Conservation (phyloP, 1,140 invertebrate species). For the Papilio aristodemus region DNA sequence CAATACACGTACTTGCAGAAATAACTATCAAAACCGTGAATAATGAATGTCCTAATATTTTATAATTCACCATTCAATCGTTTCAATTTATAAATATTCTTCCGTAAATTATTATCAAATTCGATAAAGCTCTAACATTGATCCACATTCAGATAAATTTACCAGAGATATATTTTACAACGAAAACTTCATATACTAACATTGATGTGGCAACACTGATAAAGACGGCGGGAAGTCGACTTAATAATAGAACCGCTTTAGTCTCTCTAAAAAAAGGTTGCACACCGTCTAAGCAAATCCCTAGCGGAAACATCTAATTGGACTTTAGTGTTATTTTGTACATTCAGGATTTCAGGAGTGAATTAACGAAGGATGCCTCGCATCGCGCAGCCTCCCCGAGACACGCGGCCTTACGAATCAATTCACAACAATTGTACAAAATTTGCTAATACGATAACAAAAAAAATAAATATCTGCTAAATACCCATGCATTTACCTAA, state of each 20-base stretch:
- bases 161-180: conserved; percentile 49
- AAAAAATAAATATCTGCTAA: conserved; percentile 53
- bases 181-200: background rate
- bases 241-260: conserved; percentile 60
- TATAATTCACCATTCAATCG: conserved; percentile 53
- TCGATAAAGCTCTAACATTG: conserved; percentile 80
- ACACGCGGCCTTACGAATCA: conserved; percentile 24
- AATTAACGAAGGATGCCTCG: conserved; percentile 31
- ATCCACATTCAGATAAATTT: conserved; percentile 75
- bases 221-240: conserved; percentile 34
- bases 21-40: conserved; percentile 70
- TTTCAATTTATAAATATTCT: conserved; percentile 69
- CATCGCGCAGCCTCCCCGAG: background rate
- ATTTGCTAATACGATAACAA: conserved; percentile 59
- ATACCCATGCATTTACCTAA: conserved; percentile 46
- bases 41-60: conserved; percentile 60
- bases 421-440: conserved; percentile 59
- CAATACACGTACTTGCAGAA: conserved; percentile 65
- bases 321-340: conserved; percentile 70
- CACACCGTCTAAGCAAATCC: conserved; percentile 49
- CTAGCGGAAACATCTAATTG: conserved; percentile 58
- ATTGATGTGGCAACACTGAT: conserved; percentile 5
- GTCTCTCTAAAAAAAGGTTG: conserved; percentile 66
- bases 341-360: conserved; percentile 74
- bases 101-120: conserved; percentile 80